phyloP scores from a whole-genome alignment of 2,113 vertebrate species.

The Cacatua alba region DNA sequence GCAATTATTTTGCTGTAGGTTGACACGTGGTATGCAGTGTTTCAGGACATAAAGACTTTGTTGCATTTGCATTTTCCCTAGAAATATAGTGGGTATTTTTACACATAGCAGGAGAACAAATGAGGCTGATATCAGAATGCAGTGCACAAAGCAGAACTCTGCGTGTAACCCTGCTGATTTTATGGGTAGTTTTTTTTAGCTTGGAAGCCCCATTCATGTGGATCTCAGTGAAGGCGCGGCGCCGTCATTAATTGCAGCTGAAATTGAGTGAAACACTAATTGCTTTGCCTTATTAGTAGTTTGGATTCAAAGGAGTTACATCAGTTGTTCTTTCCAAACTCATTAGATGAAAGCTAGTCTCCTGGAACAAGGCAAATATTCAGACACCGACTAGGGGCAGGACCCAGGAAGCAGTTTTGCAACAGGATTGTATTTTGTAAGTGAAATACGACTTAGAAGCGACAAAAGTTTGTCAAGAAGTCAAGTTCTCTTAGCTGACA shows the following conservation, averaged over 20 bases:
- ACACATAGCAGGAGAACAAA: neutral
- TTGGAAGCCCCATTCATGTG: neutral
- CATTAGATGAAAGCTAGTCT: neutral
- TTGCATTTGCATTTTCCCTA: neutral
- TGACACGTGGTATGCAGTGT: fast-evolving
- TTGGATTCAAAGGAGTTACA: neutral
- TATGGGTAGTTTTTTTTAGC: neutral
- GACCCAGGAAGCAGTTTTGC: neutral
- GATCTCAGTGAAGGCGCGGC: neutral
- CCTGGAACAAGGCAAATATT: neutral
- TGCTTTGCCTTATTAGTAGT: neutral
- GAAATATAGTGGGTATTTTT: neutral
- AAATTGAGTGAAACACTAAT: constrained; percentile 5
- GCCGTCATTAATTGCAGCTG: neutral
- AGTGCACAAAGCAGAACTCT: neutral
- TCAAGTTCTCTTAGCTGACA: neutral
- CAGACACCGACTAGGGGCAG: neutral
- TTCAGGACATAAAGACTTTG: neutral
- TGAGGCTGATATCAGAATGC: neutral
- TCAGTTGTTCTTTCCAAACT: neutral
- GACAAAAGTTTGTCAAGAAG: neutral
- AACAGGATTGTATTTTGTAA: neutral
- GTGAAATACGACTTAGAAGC: neutral
- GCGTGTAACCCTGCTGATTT: neutral
- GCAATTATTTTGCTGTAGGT: neutral